phyloP scores from a whole-genome alignment of 1,140 invertebrate genomes.

The Doryteuthis pealeii region DNA sequence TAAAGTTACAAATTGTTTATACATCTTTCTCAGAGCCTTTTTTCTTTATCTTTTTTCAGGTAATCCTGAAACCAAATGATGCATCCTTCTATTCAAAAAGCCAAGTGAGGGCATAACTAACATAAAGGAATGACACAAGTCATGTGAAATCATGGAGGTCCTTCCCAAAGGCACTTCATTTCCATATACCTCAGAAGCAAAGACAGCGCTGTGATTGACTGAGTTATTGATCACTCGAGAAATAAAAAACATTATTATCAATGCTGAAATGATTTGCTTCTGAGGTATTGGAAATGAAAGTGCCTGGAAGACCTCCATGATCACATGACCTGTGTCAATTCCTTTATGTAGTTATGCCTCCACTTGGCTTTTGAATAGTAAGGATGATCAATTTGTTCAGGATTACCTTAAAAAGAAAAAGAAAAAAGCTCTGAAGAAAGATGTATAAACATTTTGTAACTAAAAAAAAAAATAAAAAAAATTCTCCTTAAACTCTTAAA shows the following conservation, averaged over 20 bases:
- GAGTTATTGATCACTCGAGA: slow-evolving; percentile 7
- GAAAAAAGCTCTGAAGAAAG: no score
- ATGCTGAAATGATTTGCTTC: no score
- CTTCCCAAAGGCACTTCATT: slow-evolving; percentile 10
- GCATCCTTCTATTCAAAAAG: slow-evolving; percentile 18
- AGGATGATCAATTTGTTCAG: slow-evolving; percentile 26
- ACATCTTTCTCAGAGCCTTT: no score
- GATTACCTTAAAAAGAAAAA: slow-evolving; percentile 23
- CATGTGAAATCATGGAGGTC: slow-evolving; percentile 27
- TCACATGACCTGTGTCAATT: slow-evolving; percentile 21
- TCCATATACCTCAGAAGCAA: slow-evolving; percentile 28
- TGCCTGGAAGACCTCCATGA: slow-evolving; percentile 19
- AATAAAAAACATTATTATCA: no score
- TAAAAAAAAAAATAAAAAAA: no score
- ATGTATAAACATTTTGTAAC: no score
- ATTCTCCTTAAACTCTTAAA: no score
- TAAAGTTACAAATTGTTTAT: no score
- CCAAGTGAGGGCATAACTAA: slow-evolving; percentile 20
- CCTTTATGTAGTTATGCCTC: slow-evolving; percentile 16
- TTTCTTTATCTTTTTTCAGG: slow-evolving; percentile 18
- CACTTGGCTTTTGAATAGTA: slow-evolving; percentile 16
- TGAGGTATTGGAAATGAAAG: slow-evolving; percentile 24
- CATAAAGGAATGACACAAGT: slow-evolving; percentile 15
- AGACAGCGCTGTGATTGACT: slow-evolving; percentile 21
- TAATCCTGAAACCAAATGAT: slow-evolving; percentile 28